Evolutionary conservation across 30 jellyfish, hydroid and myxozoan species (phyloP).

Genomic region (Cassiopea xamachana): DNA sequence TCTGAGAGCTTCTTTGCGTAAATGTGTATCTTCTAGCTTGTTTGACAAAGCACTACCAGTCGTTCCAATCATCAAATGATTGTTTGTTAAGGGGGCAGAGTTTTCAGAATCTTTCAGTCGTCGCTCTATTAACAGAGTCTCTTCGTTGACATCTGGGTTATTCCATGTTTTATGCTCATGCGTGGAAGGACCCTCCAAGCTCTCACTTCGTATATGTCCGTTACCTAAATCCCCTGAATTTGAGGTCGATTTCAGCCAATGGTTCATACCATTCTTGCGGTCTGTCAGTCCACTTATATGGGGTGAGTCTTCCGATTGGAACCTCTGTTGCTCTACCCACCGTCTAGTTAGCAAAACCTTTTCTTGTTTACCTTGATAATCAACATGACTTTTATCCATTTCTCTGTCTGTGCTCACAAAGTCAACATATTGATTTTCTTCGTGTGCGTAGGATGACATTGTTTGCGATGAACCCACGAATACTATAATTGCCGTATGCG

Average conservation of each 20-base stretch:
- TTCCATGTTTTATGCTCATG: background rate
- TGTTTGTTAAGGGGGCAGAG: background rate
- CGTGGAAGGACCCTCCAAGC: background rate
- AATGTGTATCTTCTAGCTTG: background rate
- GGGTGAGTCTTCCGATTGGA: background rate
- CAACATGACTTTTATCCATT: background rate
- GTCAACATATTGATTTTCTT: background rate
- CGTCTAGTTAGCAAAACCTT: background rate
- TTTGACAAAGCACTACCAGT: background rate
- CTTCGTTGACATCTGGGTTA: background rate
- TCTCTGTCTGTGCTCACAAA: background rate
- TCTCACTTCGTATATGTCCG: background rate
- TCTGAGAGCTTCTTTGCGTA: conserved; percentile 9
- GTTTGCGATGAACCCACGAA: background rate
- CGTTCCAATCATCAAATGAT: background rate
- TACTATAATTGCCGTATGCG: no score
- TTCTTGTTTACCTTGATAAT: background rate
- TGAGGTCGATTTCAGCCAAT: background rate
- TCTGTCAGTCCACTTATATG: background rate
- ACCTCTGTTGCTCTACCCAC: conserved; percentile 21
- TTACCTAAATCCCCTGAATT: background rate
- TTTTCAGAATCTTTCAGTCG: background rate
- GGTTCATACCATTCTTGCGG: background rate
- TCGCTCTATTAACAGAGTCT: conserved; percentile 1
- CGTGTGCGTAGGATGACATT: background rate